Conservation (phyloP, 1,140 invertebrate genomes). For the Cherax destructor region DNA sequence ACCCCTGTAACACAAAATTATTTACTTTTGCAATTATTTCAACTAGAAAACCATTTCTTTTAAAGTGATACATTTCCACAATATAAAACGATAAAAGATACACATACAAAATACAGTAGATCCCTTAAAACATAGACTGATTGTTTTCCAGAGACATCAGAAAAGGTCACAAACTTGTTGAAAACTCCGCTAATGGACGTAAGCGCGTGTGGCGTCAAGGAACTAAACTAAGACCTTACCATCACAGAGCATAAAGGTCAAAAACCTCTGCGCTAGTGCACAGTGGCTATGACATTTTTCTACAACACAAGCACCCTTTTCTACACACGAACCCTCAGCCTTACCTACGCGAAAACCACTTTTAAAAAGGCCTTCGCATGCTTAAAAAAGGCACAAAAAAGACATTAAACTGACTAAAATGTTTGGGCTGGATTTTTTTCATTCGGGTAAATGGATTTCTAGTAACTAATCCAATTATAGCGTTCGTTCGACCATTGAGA, state of each 20-base stretch:
- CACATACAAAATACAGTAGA: too few species aligned
- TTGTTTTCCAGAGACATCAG: too few species aligned
- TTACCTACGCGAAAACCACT: not conserved
- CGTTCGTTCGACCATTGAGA: slow-evolving; percentile 14
- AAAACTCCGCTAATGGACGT: too few species aligned
- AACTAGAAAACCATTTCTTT: too few species aligned
- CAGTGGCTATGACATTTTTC: too few species aligned
- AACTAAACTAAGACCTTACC: not conserved
- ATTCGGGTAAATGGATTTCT: slow-evolving; percentile 18
- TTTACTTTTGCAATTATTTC: too few species aligned
- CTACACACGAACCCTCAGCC: not conserved
- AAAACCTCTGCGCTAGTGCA: not conserved
- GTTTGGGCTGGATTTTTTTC: slow-evolving; percentile 16
- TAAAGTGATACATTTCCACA: too few species aligned
- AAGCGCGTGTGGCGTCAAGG: not conserved
- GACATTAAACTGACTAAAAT: slow-evolving; percentile 17
- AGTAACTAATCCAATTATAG: slow-evolving; percentile 17
- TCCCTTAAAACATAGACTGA: too few species aligned
- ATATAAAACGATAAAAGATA: too few species aligned
- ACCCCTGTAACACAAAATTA: too few species aligned
- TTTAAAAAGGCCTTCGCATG: not conserved
- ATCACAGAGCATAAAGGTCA: not conserved
- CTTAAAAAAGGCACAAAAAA: not conserved
- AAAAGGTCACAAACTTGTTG: too few species aligned
- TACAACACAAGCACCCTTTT: not conserved